Evolutionary conservation across 2,797 vertebrate genomes (phyloP).

Genomic region (Acanthurus leucopareius): DNA sequence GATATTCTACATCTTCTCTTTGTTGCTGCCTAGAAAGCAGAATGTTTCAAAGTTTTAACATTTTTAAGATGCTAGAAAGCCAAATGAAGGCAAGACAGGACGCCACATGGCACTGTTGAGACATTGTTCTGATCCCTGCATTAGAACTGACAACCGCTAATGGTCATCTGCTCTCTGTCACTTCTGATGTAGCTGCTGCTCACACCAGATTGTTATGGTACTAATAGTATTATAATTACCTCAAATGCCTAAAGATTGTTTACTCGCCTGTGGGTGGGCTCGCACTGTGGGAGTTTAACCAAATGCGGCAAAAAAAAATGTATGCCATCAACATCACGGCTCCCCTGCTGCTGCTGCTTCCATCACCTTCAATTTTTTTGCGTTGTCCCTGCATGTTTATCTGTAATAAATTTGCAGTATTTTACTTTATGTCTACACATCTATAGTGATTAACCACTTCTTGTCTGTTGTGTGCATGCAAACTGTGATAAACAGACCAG

Average conservation of each 20-base stretch:
- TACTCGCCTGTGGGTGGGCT: constrained; percentile 52
- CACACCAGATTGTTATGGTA: constrained; percentile 56
- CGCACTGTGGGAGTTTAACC: constrained; percentile 46
- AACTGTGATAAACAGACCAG: constrained; percentile 45
- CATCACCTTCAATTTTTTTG: constrained; percentile 24
- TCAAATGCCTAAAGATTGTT: constrained; percentile 62
- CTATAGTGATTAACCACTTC: constrained; percentile 46
- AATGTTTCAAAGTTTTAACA: neutral
- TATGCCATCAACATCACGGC: constrained; percentile 36
- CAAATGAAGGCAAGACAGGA: neutral
- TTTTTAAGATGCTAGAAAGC: constrained; percentile 6
- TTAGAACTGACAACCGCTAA: constrained; percentile 64
- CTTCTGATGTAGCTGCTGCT: constrained; percentile 68
- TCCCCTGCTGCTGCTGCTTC: constrained; percentile 27
- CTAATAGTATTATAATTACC: constrained; percentile 61
- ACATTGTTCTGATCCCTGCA: constrained; percentile 46
- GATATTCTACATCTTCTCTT: neutral
- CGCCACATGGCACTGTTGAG: constrained; percentile 29
- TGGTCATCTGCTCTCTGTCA: constrained; percentile 72
- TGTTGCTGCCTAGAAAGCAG: neutral
- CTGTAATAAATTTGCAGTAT: constrained; percentile 23
- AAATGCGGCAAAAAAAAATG: constrained; percentile 46
- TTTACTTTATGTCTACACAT: constrained; percentile 25
- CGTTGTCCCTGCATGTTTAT: constrained; percentile 16
- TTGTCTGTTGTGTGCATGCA: constrained; percentile 38